Evolutionary conservation across 2,888 invertebrate species (phyloP).

Genomic region (Caenorhabditis angaria): DNA sequence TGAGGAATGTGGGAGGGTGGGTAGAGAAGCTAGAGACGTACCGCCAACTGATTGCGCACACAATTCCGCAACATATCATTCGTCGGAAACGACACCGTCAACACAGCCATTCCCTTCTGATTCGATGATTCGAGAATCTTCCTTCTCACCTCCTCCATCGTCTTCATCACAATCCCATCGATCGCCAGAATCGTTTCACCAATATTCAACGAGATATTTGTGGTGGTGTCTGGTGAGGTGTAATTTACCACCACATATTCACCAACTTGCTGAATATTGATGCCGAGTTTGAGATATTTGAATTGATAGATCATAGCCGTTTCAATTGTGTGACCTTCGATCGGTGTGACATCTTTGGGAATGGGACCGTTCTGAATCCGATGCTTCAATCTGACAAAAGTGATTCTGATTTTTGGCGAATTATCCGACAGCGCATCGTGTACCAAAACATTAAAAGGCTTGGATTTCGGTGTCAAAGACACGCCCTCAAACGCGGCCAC

Average conservation of each 20-base stretch:
- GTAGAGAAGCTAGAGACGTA: background rate
- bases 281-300: conserved; percentile 20
- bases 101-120: conserved; percentile 1
- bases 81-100: conserved; percentile 20
- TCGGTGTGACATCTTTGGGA: background rate
- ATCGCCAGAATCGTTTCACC: conserved; percentile 22
- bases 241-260: conserved; percentile 17
- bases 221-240: conserved; percentile 16
- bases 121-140: conserved; percentile 11
- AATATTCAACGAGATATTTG: conserved; percentile 18
- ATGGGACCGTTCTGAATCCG: background rate
- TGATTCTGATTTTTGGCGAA: background rate
- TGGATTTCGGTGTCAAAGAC: no score
- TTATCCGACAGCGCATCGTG: background rate
- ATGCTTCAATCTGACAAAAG: background rate
- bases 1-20: no score
- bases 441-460: background rate
- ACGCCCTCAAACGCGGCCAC: conserved; percentile 14
- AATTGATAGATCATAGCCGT: conserved; percentile 15
- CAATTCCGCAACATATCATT: conserved; percentile 17
- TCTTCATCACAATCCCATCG: conserved; percentile 3
- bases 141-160: conserved; percentile 8
- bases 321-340: conserved; percentile 5
- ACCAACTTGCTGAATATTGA: conserved; percentile 15
- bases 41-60: conserved; percentile 19